Base-by-base conservation (phyloP, 2,888 invertebrate genomes). In the Agrochola lota region DNA sequence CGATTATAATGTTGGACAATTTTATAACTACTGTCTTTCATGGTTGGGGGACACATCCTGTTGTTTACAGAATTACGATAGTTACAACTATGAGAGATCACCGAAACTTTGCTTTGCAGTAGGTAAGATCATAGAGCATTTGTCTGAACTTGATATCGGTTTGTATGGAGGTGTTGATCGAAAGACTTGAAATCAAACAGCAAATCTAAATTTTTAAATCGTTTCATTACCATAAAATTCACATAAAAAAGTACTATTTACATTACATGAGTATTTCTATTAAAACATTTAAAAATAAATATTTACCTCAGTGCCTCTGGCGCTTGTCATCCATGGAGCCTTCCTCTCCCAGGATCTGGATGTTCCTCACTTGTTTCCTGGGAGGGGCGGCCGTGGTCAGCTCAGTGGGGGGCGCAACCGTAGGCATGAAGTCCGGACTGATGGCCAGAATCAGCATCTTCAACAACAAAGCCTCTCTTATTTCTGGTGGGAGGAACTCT, bases 361-460 rank as follows among this genome's bases (percentile, higher is more conserved):
- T 97, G 91, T 98, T 98, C 86, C 98, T 96, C 35, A 98, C 97
- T 73, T 97, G 97, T 86, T 97, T 97, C 86, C 97, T 92, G 84
- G 97, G 80, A 84, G 97, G 95, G 77, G 97, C 94, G 2, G 97
- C 96, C 5, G 97, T 96, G 35, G 97, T 96, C 71, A 97, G 90
- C 87, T 95, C 95, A 0, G 96, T 96, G 62, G 91, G 93, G 0
- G 97, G 95, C 1, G 94, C 93, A 8, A 94, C 93, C 3, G 96
- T 93, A 59, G 97, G 95, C 91, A 94, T 92, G 82, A 92, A 95
- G 88, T 97, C 97, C 12, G 97, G 97, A 91, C 97, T 98, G 85
- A 98, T 98, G 0, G 98, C 98, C 78, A 98, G 91, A 91, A 98
- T 97, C 52, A 98, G 94, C 98, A 98, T 98, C 89, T 98, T 97